Base-by-base conservation (phyloP, 2,888 invertebrate genomes). In the Patella caerulea region DNA sequence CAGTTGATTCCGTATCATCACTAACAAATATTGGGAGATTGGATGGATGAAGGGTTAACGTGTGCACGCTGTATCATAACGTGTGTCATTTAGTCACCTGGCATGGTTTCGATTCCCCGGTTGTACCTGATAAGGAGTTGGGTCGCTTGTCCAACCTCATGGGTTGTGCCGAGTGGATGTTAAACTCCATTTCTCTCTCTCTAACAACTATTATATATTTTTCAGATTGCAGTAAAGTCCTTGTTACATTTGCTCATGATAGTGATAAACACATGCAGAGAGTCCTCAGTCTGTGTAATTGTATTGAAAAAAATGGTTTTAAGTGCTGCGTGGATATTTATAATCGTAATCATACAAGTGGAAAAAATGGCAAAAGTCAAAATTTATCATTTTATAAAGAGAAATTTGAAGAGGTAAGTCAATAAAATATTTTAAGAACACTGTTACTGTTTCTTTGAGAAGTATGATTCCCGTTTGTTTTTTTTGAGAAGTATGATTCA, bases 231-330 rank as follows among this genome's bases (percentile, higher is more conserved):
- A 76, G 86, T 78, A 86, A 86, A 71, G 87, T 88, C 54, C 88
- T 89, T 84, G 88, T 89, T 59, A 88, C 89, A 0, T 89, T 87
- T 72, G 80, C 88, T 29, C 80, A 83, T 19, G 89, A 88, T 72
- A 83, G 79, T 78, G 85, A 86, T 71, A 79, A 80, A 15, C 88
- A 89, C 78, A 82, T 84, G 29, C 83, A 83, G 77, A 82, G 83
- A 70, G 88, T 89, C 17, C 78, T 87, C 72, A 86, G 85, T 71
- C 81, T 89, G 71, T 88, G 88, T 77, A 82, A 84, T 54, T 88
- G 87, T 80, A 80, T 89, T 59, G 84, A 85, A 79, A 85, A 85
- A 77, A 89, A 89, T 79, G 85, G 87, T 9, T 89, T 89, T 77
- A 83, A 85, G 7, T 87, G 87, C 77, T 86, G 84, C 74, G 84